Percentiles rank a stretch among this genome's conserved stretches.
Conservation (phyloP, 2,888 invertebrate species). For the Drosophila birchii region DNA sequence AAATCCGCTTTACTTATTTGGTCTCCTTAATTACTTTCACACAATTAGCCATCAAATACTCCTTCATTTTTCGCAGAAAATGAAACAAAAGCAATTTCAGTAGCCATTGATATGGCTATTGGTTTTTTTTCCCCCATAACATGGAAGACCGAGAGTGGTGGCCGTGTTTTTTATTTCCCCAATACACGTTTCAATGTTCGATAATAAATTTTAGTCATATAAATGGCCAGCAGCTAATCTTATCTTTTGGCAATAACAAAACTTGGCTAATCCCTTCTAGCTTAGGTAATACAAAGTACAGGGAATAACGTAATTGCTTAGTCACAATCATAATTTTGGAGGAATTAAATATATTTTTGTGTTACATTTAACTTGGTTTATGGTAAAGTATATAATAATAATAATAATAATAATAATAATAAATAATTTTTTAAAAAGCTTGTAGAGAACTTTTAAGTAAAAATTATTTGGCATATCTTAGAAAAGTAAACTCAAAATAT, state of each 20-base stretch:
- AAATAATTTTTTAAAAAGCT: background rate
- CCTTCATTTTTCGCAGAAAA: slow-evolving; percentile 1
- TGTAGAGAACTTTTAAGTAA: background rate
- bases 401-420: background rate
- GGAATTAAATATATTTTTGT: background rate
- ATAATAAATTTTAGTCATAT: slow-evolving; percentile 12
- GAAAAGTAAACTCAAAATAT: background rate
- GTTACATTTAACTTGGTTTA: too few relatives aligned
- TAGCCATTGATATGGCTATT: slow-evolving; percentile 1
- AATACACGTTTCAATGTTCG: slow-evolving; percentile 2
- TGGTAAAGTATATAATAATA: too few relatives aligned
- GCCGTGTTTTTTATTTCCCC: slow-evolving; percentile 25
- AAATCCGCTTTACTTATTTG: slow-evolving; percentile 71
- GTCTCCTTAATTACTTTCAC: slow-evolving; percentile 64
- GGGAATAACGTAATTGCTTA: background rate
- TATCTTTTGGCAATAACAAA: slow-evolving; percentile 13
- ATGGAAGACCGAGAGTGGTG: slow-evolving; percentile 1
- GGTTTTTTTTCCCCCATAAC: slow-evolving; percentile 32
- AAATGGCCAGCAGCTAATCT: slow-evolving; percentile 11
- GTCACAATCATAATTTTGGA: background rate
- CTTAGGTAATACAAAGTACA: slow-evolving; percentile 4
- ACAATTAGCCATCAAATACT: slow-evolving; percentile 46
- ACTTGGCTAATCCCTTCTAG: slow-evolving; percentile 13
- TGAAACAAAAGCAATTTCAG: background rate
- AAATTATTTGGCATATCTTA: background rate